Evolutionary conservation across 1,140 invertebrate genomes (phyloP).

Genomic region (Eriocheir sinensis): DNA sequence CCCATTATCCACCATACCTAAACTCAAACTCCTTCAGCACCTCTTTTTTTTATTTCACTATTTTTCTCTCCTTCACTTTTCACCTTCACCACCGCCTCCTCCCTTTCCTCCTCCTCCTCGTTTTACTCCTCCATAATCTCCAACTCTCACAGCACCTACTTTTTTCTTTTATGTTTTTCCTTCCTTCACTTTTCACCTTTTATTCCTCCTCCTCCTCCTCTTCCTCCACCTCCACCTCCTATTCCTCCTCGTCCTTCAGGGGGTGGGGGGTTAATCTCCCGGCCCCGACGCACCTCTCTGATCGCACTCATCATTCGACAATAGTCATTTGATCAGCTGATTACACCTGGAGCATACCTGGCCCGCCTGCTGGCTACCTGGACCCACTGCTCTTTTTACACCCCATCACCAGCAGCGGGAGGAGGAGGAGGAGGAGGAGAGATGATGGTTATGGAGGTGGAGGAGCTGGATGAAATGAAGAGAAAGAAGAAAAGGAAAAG

Average conservation of each 20-base stretch:
- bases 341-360: neutral
- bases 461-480: neutral
- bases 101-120: neutral
- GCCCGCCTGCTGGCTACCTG: neutral
- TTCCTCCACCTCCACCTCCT: neutral
- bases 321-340: slow-evolving; percentile 16
- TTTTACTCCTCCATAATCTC: neutral
- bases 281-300: neutral
- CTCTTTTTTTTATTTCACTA: too few species aligned
- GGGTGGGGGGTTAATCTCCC: neutral
- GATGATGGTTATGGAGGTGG: neutral
- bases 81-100: neutral
- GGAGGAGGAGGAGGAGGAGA: neutral
- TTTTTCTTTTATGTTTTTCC: too few species aligned
- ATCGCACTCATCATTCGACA: neutral
- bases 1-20: too few species aligned
- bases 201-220: neutral
- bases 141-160: too few species aligned
- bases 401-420: neutral
- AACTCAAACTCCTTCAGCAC: too few species aligned
- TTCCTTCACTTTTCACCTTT: neutral
- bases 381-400: neutral
- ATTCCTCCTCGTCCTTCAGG: neutral
- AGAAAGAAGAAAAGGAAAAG: too few species aligned
- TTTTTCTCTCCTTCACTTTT: neutral